Evolutionary conservation across 35 echinoderm and acorn worm genomes (phyloP), one percentile per base, ranked within the genome.

Genomic region (Stichopus chloronotus): DNA sequence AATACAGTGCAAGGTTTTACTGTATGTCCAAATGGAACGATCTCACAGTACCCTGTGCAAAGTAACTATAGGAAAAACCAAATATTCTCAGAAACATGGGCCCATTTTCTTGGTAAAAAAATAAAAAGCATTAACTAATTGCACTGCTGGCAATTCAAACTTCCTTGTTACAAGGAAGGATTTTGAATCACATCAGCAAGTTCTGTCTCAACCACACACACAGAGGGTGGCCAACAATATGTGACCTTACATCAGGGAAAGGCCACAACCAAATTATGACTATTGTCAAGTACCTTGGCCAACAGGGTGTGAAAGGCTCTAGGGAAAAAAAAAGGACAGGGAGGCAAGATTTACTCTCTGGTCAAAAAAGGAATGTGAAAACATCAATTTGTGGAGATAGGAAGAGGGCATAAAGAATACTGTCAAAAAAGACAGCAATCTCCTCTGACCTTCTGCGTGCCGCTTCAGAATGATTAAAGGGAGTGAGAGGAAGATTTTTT

Each of bases 151-250:
- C 30, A 43, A 43, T 43, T 43, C 30, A 43, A 1, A 43, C 30
- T 43, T 43, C 30, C 30, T 43, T 43, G 30, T 43, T 43, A 43
- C 30, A 43, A 43, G 30, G 30, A 43, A 43, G 30, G 30, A 43
- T 43, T 43, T 43, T 43, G 30, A 43, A 43, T 43, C 30, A 43
- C 30, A 43, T 43, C 0, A 43, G 30, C 30, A 43, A 43, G 30
- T 43, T 43, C 17, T 65, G 4, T 65, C 5, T 19, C 43, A 83
- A 83, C 80, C 80, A 83, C 80, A 55, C 55, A 56, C 30, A 83
- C 80, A 83, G 80, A 56, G 80, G 80, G 80, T 83, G 80, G 80
- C 80, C 80, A 83, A 83, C 25, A 52, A 52, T 83, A 83, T 83
- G 52, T 83, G 52, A 83, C 80, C 80, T 83, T 56, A 83, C 17